These are phyloP conservation scores for Crenuchus spilurus DNA, from an alignment of 2,797 vertebrate species.

Conservation along the genomic window DNA sequence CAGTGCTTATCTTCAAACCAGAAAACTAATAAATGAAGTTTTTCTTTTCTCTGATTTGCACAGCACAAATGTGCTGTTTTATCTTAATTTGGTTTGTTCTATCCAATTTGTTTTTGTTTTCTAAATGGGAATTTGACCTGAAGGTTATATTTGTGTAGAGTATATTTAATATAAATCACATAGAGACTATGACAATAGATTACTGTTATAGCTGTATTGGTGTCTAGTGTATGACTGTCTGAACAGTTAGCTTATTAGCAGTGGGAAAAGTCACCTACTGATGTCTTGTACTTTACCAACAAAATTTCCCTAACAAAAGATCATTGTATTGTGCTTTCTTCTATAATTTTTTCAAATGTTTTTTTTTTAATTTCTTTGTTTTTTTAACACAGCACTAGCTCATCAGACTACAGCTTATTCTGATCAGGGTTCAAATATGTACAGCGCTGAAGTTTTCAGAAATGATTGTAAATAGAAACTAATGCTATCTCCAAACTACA, in stretches of 20 bases:
- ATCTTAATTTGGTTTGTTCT: constrained; percentile 85
- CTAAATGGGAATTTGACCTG: constrained; percentile 90
- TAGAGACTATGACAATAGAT: constrained; percentile 93
- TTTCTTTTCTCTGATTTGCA: constrained; percentile 76
- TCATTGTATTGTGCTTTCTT: constrained; percentile 70
- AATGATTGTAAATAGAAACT: constrained; percentile 96
- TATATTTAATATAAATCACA: constrained; percentile 99
- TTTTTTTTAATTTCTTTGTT: constrained; percentile 83
- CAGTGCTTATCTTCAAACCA: constrained; percentile 65
- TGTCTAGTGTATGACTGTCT: constrained; percentile 92
- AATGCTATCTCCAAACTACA: constrained; percentile 90
- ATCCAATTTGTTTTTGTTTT: constrained; percentile 79
- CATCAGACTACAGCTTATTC: constrained; percentile 90
- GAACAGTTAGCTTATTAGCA: constrained; percentile 88
- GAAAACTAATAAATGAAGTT: constrained; percentile 62
- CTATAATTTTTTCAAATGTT: constrained; percentile 68
- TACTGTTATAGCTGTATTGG: constrained; percentile 89
- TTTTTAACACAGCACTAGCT: constrained; percentile 90
- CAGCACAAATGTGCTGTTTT: constrained; percentile 86
- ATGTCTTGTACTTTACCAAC: constrained; percentile 83
- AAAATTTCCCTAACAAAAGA: constrained; percentile 70
- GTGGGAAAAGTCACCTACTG: constrained; percentile 86
- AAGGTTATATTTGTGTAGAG: constrained; percentile 94
- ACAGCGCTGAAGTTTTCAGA: constrained; percentile 90
- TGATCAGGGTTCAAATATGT: constrained; percentile 97